These are phyloP conservation scores for Maccullochella peelii DNA, from an alignment of 2,113 vertebrate species.

Conservation along the genomic window DNA sequence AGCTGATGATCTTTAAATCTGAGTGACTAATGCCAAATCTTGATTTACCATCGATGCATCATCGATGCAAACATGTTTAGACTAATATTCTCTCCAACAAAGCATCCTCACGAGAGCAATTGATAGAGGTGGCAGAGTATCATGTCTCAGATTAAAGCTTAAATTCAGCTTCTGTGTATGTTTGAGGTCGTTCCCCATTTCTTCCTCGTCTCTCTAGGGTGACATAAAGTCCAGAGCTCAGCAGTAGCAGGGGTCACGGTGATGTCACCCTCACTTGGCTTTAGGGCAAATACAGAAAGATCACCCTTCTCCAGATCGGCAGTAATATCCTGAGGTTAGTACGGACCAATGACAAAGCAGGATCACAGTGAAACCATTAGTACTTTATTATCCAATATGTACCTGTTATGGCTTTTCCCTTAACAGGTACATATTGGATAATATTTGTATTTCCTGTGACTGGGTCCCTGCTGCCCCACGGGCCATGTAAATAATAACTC, in stretches of 20 bases:
- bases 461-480: slow-evolving; percentile 23
- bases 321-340: slow-evolving; percentile 43
- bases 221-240: slow-evolving; percentile 49
- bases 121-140: not conserved
- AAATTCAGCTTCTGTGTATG: slow-evolving; percentile 32
- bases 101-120: not conserved
- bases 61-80: not conserved
- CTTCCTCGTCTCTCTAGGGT: slow-evolving; percentile 14
- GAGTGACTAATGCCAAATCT: not conserved
- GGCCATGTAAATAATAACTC: slow-evolving; percentile 42
- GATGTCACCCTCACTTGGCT: slow-evolving; percentile 40
- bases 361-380: slow-evolving; percentile 26
- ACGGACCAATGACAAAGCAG: slow-evolving; percentile 27
- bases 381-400: slow-evolving; percentile 68
- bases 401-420: slow-evolving; percentile 50
- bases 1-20: slow-evolving; percentile 1
- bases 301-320: slow-evolving; percentile 11
- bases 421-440: no score
- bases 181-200: slow-evolving; percentile 13
- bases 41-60: not conserved
- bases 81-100: not conserved
- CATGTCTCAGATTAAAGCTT: slow-evolving; percentile 32
- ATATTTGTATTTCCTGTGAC: slow-evolving; percentile 41
- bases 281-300: slow-evolving; percentile 34
- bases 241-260: slow-evolving; percentile 44